phyloP scores from a whole-genome alignment of 2,113 vertebrate genomes.

The Pseudopodoces humilis region DNA sequence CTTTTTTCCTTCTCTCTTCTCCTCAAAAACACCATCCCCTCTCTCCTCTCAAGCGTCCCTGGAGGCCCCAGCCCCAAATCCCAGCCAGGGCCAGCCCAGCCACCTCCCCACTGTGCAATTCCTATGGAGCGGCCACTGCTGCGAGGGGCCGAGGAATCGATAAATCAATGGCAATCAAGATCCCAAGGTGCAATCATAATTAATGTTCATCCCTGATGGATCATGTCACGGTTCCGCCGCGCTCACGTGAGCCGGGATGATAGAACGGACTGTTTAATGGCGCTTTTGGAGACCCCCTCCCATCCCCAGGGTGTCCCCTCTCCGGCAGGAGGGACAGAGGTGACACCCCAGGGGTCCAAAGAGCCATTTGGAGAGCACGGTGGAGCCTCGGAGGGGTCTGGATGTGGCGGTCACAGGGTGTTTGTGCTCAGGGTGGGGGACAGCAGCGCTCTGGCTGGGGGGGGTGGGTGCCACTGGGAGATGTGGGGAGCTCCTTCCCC shows the following conservation, averaged over 20 bases:
- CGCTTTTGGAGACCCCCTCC: background rate
- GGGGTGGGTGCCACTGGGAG: accelerated
- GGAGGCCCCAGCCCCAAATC: background rate
- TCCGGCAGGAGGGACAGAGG: background rate
- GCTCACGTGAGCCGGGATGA: background rate
- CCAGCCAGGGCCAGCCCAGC: background rate
- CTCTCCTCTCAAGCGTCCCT: background rate
- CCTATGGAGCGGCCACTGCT: background rate
- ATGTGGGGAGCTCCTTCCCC: background rate
- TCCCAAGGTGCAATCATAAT: constrained; percentile 68
- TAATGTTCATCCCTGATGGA: constrained; percentile 69
- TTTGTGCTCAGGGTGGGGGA: background rate
- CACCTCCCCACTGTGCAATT: background rate
- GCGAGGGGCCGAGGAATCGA: constrained; percentile 26
- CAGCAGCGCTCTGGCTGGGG: background rate
- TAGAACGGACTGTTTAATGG: background rate
- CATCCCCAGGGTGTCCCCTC: background rate
- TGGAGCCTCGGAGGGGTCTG: accelerated
- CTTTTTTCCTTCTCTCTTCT: background rate
- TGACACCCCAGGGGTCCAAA: background rate
- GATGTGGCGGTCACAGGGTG: accelerated
- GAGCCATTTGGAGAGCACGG: background rate
- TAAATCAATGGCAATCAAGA: constrained; percentile 65
- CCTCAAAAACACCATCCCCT: background rate
- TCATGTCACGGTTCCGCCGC: background rate